phyloP scores from a whole-genome alignment of 2,888 invertebrate genomes.

The Euproctis similis region DNA sequence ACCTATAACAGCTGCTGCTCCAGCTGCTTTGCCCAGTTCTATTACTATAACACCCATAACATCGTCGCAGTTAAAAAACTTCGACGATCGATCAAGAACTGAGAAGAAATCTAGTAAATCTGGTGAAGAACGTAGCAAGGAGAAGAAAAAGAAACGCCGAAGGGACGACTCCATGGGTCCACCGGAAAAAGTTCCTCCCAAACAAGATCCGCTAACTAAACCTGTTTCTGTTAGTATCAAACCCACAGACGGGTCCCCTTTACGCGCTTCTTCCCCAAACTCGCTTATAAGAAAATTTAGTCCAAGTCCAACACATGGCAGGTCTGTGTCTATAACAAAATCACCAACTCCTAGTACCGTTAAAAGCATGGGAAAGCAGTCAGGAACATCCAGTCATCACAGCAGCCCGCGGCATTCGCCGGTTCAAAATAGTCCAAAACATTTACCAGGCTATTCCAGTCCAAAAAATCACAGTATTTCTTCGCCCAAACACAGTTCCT shows the following conservation, averaged over 20 bases:
- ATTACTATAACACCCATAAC: slow-evolving; percentile 91
- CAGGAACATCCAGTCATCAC: slow-evolving; percentile 73
- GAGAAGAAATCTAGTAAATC: slow-evolving; percentile 66
- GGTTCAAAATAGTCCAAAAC: slow-evolving; percentile 85
- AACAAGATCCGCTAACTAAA: slow-evolving; percentile 82
- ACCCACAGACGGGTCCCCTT: slow-evolving; percentile 78
- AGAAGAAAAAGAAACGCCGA: slow-evolving; percentile 85
- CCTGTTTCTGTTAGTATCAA: slow-evolving; percentile 85
- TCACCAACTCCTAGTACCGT: slow-evolving; percentile 69
- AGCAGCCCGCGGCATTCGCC: slow-evolving; percentile 86
- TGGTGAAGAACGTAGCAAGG: slow-evolving; percentile 62
- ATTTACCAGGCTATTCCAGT: slow-evolving; percentile 81
- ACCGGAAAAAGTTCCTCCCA: slow-evolving; percentile 86
- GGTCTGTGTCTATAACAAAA: slow-evolving; percentile 79
- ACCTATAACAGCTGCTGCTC: slow-evolving; percentile 80
- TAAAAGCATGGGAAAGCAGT: slow-evolving; percentile 60
- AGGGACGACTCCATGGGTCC: slow-evolving; percentile 88
- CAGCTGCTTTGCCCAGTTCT: slow-evolving; percentile 82
- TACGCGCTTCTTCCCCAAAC: slow-evolving; percentile 80
- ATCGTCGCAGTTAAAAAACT: slow-evolving; percentile 68
- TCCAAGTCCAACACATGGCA: slow-evolving; percentile 81
- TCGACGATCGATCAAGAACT: slow-evolving; percentile 62
- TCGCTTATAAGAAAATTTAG: slow-evolving; percentile 81
- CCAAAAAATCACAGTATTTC: slow-evolving; percentile 87
- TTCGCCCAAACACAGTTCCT: slow-evolving; percentile 85